Base-by-base conservation (phyloP, 2,888 invertebrate genomes). In the Phyllotreta striolata region DNA sequence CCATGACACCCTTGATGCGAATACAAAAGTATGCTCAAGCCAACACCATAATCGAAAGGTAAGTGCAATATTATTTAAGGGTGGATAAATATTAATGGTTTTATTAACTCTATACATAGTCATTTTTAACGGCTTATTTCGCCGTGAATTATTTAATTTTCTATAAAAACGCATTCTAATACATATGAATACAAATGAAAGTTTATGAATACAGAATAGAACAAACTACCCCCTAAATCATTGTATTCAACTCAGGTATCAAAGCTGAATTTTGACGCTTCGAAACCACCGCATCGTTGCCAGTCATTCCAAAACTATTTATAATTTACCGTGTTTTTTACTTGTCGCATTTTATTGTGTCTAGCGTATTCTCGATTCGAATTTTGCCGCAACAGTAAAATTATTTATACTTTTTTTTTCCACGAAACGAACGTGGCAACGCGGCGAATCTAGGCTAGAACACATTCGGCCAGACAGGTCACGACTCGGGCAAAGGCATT, bases 1-100 rank as follows among this genome's bases (percentile, higher is more conserved):
- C 73, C 1, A 70, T 79, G 49, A 76, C 78, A 35, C 80, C 80
- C 2, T 67, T 80, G 34, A 70, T 74, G 55, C 77, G 79, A 14
- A 70, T 81, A 58, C 76, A 78, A 70, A 79, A 78, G 65, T 79
- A 78, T 67, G 79, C 77, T 40, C 70, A 74, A 44, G 77, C 78
- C 6, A 73, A 71, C 35, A 77, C 78, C 61, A 70, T 73, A 63
- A 77, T 74, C 68, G 74, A 78, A 69, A 74, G 81, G 81, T 81
- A 63, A 80, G 81, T 78, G 34, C 41, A 41, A n/a, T 41, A 41
- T 14, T 41, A 14, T 55, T 13, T 54, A 41, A n/a, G 41, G 41
- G 41, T 41, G 4, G 24, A 24, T 24, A 24, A 24, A 24, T 24
- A 24, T 24, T 24, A 24, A 24, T 24, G 24, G 4, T 24, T 24